Evolutionary conservation across 2,888 invertebrate species (phyloP).

Genomic region (Sinelater perroti): DNA sequence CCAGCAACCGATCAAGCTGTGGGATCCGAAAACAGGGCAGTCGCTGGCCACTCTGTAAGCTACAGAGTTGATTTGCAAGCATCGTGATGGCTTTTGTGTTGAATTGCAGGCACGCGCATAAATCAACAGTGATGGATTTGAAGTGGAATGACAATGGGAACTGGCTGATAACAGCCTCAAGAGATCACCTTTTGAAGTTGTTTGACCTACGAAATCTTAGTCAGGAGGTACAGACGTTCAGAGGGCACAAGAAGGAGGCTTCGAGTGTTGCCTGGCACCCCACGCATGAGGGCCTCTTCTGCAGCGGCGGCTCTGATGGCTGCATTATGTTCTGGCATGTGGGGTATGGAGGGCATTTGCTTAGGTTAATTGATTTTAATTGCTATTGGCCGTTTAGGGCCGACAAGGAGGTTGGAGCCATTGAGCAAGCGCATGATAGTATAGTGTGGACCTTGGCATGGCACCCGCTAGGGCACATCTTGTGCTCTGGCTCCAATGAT

Average conservation of each 20-base stretch:
- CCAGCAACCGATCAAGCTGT: conserved; percentile 98
- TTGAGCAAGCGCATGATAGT: conserved; percentile 98
- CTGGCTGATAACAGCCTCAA: conserved; percentile 97
- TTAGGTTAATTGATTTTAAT: not conserved
- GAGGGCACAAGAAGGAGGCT: conserved; percentile 99
- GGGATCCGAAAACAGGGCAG: conserved; percentile 98
- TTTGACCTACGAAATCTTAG: conserved; percentile 97
- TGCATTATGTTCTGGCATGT: conserved; percentile 99
- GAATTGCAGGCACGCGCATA: conserved; percentile 88
- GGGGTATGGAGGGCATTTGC: conserved; percentile 69
- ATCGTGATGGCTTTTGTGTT: not conserved
- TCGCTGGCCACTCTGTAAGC: conserved; percentile 92
- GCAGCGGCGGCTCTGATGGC: conserved; percentile 98
- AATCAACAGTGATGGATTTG: conserved; percentile 98
- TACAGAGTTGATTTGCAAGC: not conserved
- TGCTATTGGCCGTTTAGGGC: conserved; percentile 65
- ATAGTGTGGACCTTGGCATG: conserved; percentile 99
- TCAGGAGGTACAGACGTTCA: conserved; percentile 95
- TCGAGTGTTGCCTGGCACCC: conserved; percentile 99
- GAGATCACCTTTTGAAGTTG: conserved; percentile 96
- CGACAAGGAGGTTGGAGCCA: conserved; percentile 97
- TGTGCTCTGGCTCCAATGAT: conserved; percentile 99
- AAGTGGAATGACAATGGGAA: conserved; percentile 99
- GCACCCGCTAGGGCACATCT: conserved; percentile 98
- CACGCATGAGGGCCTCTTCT: conserved; percentile 95